These are phyloP conservation scores for Coenonympha glycerion DNA, from an alignment of 2,888 invertebrate species.

Conservation along the genomic window DNA sequence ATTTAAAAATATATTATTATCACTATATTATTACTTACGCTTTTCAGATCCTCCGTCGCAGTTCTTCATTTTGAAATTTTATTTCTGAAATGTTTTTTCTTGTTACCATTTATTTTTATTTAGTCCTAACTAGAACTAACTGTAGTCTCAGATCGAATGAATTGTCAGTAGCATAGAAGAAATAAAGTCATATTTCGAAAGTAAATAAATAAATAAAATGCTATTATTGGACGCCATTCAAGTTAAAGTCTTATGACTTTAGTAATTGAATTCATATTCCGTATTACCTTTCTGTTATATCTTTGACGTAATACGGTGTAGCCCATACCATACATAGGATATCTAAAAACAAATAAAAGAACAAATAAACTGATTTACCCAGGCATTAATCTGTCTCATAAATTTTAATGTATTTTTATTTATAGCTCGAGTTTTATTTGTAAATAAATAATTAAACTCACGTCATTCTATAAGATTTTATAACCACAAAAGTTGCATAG, in stretches of 20 bases:
- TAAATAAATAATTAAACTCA: background rate
- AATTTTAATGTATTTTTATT: background rate
- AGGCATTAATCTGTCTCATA: conserved; percentile 1
- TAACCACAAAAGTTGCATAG: too few relatives aligned
- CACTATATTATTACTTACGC: conserved; percentile 13
- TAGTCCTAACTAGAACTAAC: background rate
- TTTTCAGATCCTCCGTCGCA: conserved; percentile 10
- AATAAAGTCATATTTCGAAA: background rate
- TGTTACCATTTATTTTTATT: conserved; percentile 6
- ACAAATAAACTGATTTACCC: background rate
- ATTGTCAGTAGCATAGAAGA: background rate
- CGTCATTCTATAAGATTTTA: background rate
- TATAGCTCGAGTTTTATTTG: background rate
- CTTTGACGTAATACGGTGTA: conserved; percentile 6
- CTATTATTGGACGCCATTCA: background rate
- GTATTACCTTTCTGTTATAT: background rate
- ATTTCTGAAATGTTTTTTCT: background rate
- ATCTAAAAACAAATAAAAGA: background rate
- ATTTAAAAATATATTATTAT: background rate
- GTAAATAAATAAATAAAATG: conserved; percentile 8
- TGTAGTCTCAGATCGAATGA: background rate
- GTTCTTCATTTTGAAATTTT: conserved; percentile 6
- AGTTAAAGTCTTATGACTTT: background rate
- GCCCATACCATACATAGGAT: background rate
- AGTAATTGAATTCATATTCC: background rate